Conservation (phyloP, 2,113 vertebrate species). For the Zapus hudsonius region DNA sequence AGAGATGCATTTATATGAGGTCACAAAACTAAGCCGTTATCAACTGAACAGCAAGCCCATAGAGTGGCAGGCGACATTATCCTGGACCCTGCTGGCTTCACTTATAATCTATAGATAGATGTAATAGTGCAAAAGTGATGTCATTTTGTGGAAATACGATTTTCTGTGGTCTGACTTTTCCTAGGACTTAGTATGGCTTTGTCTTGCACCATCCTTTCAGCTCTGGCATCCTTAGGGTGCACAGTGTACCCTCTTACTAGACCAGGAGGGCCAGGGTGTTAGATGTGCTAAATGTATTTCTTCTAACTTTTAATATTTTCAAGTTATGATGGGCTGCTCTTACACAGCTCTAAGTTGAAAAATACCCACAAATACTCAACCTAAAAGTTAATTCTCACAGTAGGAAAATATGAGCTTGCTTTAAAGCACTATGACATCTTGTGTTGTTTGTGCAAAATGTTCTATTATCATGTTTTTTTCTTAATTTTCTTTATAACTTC, state of each 20-base stretch:
- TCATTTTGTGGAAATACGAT: background rate
- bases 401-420: background rate
- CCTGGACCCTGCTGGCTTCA: too few species aligned
- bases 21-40: background rate
- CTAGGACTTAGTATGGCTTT: background rate
- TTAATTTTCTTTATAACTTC: background rate
- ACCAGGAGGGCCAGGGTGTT: background rate
- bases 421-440: background rate
- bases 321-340: background rate
- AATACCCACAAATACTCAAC: background rate
- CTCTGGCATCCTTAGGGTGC: too few species aligned
- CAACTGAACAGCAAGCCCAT: background rate
- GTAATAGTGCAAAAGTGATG: too few species aligned
- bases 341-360: background rate
- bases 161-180: background rate
- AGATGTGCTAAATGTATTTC: background rate
- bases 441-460: background rate
- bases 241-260: background rate
- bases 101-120: too few species aligned
- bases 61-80: too few species aligned
- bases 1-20: background rate
- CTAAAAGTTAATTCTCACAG: background rate
- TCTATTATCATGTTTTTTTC: background rate
- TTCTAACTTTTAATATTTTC: background rate
- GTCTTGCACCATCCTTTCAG: background rate